Conservation (phyloP, 2,797 vertebrate species). For the Clarias fuscus region DNA sequence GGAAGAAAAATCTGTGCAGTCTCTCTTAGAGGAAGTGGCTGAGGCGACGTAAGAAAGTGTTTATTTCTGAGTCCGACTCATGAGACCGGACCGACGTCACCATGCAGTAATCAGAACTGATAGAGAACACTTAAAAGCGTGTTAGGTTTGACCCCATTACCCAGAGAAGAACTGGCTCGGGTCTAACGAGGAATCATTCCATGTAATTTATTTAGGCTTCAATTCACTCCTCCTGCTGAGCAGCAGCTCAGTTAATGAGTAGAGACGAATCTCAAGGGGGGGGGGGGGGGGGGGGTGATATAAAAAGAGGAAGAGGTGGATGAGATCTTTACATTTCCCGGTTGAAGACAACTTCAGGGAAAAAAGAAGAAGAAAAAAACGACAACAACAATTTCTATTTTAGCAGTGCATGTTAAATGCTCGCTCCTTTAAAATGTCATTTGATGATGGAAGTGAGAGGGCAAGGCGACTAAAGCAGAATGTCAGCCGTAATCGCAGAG, state of each 20-base stretch:
- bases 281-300: constrained; percentile 1
- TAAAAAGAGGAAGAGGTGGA: constrained; percentile 7
- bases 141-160: constrained; percentile 61
- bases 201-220: constrained; percentile 64
- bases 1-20: neutral
- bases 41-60: neutral
- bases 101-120: constrained; percentile 41
- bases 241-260: constrained; percentile 63
- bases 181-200: constrained; percentile 64
- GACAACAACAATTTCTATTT: neutral
- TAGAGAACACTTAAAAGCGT: constrained; percentile 52
- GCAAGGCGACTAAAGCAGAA: constrained; percentile 16
- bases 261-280: constrained; percentile 32
- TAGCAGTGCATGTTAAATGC: neutral
- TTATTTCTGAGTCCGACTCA: constrained; percentile 12
- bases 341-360: neutral
- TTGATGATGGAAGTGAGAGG: neutral
- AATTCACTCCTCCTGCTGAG: constrained; percentile 60
- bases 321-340: constrained; percentile 4
- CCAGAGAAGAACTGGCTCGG: constrained; percentile 46
- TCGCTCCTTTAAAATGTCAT: constrained; percentile 19
- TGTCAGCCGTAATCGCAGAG: constrained; percentile 16
- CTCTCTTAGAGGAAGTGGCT: neutral
- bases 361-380: neutral
- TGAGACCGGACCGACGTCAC: constrained; percentile 12